Conservation (phyloP, 2,797 vertebrate species). For the Parauchenoglanis punctatus region DNA sequence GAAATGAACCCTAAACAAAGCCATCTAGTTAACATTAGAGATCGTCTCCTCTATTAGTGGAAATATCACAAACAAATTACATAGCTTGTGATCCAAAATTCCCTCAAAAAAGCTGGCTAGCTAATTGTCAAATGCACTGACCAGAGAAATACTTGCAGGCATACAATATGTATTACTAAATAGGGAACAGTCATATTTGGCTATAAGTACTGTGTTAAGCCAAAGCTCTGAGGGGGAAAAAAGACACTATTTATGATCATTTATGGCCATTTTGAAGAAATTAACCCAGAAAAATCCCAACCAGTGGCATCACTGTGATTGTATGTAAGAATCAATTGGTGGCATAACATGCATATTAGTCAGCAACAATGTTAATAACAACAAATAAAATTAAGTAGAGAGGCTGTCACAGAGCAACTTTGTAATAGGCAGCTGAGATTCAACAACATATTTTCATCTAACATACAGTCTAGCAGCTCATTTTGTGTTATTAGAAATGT, state of each 20-base stretch:
- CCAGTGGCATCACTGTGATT: not conserved
- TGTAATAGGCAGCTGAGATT: not conserved
- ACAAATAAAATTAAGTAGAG: not conserved
- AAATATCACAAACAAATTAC: not conserved
- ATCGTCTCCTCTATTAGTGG: not conserved
- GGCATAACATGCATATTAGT: not conserved
- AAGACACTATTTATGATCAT: not conserved
- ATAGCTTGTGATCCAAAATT: not conserved
- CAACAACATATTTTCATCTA: not conserved
- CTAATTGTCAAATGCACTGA: not conserved
- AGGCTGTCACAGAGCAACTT: not conserved
- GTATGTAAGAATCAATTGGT: not conserved
- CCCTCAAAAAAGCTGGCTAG: not conserved
- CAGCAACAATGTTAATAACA: not conserved
- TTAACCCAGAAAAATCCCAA: not conserved
- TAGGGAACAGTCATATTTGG: not conserved
- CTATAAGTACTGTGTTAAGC: not conserved
- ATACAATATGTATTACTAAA: not conserved
- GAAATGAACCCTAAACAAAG: not conserved
- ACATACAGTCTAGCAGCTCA: not conserved
- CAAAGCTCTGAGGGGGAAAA: not conserved
- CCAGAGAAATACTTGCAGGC: not conserved
- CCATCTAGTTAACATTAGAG: not conserved
- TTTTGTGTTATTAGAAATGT: not conserved
- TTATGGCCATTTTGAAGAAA: not conserved